phyloP scores from a whole-genome alignment of 2,888 invertebrate genomes.

The Spatulosminthurus flaviceps region DNA sequence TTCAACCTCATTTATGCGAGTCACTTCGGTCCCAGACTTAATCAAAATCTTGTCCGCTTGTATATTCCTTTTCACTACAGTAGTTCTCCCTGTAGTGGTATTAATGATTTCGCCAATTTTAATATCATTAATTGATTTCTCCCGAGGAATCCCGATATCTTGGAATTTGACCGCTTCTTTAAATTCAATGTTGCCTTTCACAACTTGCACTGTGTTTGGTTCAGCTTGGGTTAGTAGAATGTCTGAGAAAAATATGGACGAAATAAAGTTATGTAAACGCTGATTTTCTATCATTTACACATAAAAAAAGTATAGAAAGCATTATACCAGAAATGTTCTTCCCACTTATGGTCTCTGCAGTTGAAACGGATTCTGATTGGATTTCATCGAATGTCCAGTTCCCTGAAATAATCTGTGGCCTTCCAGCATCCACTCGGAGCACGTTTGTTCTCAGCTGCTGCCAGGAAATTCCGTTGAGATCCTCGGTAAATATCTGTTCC shows the following conservation, averaged over 20 bases:
- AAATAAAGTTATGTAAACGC: background rate
- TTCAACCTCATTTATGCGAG: conserved; percentile 12
- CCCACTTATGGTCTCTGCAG: conserved; percentile 5
- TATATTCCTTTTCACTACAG: conserved; percentile 7
- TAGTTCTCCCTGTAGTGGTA: conserved; percentile 5
- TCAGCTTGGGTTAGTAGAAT: conserved; percentile 47
- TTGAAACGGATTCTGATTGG: conserved; percentile 11
- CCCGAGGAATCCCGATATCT: background rate
- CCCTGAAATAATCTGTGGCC: conserved; percentile 47
- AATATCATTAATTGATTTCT: conserved; percentile 28
- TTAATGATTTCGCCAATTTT: conserved; percentile 16
- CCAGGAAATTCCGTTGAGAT: conserved; percentile 30
- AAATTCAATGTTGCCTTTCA: conserved; percentile 44
- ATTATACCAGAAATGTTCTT: background rate
- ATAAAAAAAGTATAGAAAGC: no score
- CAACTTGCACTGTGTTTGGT: conserved; percentile 23
- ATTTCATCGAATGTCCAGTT: conserved; percentile 50
- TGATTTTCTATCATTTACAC: no score
- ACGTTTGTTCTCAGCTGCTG: conserved; percentile 21
- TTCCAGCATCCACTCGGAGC: conserved; percentile 23
- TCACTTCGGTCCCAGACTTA: background rate
- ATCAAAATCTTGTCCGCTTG: background rate
- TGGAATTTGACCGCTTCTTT: conserved; percentile 34
- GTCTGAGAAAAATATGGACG: conserved; percentile 38
- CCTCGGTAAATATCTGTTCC: background rate